Base-by-base conservation (phyloP, 2,888 invertebrate species). In the Adelognathus sp. region DNA sequence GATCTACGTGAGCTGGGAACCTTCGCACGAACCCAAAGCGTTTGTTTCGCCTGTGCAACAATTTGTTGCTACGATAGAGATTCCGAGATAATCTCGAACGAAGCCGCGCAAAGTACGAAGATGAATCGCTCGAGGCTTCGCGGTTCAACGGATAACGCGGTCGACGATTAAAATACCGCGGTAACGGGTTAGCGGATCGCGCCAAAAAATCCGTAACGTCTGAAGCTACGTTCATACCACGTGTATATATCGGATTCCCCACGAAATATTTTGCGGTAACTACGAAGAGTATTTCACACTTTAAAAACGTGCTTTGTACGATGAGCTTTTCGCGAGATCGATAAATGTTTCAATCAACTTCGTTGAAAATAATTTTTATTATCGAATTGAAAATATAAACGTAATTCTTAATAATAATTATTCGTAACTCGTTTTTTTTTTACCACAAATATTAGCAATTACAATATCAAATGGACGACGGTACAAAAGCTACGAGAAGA, bases 331-430 rank as follows among this genome's bases (percentile, higher is more conserved):
- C 73, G 69, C 70, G 56, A 11, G 39, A 52, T 69, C 78, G 64
- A 58, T 60, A 36, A 14, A n/a, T 67, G 39, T 54, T 60, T 81
- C 78, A 67, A n/a, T n/a, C n/a, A n/a, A n/a, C n/a, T 87, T 89
- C 83, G 82, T 87, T 87, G 89, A 89, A 90, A 89, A 89, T 89
- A 89, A 90, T 86, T 89, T 90, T 79, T 79, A 79, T 89, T 89
- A 88, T 89, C 87, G 87, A 86, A 88, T 86, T 87, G 87, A 88
- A 90, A 88, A 85, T 88, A 88, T 89, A 89, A 90, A 88, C 87
- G 86, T 88, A 89, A 86, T 87, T 83, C 44, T 86, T 89, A 88
- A 89, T 84, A 86, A 86, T 87, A 88, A 89, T 85, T 85, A 86
- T 88, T 79, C 84, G 83, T 87, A 87, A 81, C 81, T 86, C 14